phyloP scores from a whole-genome alignment of 2,888 invertebrate species.

The Rotaria sp. region DNA sequence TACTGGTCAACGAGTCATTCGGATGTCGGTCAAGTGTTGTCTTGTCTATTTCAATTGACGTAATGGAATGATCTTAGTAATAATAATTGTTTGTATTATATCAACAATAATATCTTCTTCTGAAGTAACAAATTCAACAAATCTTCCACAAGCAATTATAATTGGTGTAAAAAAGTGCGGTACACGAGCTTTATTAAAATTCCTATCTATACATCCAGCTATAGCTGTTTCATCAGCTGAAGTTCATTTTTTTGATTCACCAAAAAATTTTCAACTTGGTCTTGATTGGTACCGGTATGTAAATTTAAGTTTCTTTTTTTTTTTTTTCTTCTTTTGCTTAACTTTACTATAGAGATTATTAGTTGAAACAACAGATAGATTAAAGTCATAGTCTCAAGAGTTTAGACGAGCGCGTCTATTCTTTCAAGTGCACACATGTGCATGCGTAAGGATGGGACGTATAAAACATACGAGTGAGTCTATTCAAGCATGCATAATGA shows the following conservation, averaged over 20 bases:
- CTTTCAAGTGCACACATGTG: slow-evolving; percentile 22
- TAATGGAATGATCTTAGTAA: slow-evolving; percentile 15
- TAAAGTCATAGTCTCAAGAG: slow-evolving; percentile 19
- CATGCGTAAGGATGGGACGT: background rate
- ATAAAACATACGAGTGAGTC: background rate
- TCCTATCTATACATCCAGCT: slow-evolving; percentile 36
- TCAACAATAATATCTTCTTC: background rate
- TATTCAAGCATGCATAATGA: slow-evolving; percentile 10
- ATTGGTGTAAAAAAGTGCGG: slow-evolving; percentile 41
- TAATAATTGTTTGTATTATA: slow-evolving; percentile 5
- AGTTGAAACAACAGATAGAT: slow-evolving; percentile 9
- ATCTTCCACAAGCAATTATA: slow-evolving; percentile 38
- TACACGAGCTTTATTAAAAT: slow-evolving; percentile 38
- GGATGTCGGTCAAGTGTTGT: slow-evolving; percentile 10
- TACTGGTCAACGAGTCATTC: background rate
- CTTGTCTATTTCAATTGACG: slow-evolving; percentile 19
- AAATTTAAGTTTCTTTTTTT: too few relatives aligned
- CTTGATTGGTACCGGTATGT: slow-evolving; percentile 34
- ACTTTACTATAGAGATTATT: background rate
- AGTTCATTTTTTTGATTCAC: slow-evolving; percentile 37
- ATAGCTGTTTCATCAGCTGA: slow-evolving; percentile 31
- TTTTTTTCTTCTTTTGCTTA: background rate
- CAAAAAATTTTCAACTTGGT: slow-evolving; percentile 32
- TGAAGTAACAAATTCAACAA: background rate
- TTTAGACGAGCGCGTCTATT: background rate